phyloP scores from a whole-genome alignment of 2,113 vertebrate genomes.

The Tachycineta bicolor region DNA sequence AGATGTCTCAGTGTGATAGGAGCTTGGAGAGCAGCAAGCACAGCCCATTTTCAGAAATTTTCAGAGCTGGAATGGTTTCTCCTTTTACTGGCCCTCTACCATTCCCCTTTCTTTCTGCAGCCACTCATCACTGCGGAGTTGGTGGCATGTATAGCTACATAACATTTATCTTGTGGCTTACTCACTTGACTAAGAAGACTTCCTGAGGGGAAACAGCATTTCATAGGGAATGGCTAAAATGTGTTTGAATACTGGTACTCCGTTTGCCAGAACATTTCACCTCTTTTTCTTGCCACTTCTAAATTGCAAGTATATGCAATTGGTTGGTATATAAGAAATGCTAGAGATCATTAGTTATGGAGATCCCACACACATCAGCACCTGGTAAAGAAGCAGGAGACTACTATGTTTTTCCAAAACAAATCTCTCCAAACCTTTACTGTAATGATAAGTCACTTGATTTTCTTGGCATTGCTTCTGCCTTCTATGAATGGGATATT shows the following conservation, averaged over 20 bases:
- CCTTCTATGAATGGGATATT: background rate
- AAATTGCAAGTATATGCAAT: background rate
- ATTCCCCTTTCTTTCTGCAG: background rate
- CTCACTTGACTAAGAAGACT: background rate
- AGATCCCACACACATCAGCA: background rate
- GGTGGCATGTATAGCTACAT: background rate
- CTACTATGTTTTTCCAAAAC: background rate
- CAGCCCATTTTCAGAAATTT: background rate
- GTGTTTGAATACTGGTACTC: background rate
- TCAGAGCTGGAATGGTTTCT: background rate
- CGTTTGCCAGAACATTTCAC: background rate
- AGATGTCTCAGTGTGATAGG: background rate
- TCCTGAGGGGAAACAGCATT: background rate
- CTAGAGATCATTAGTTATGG: background rate
- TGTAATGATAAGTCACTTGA: background rate
- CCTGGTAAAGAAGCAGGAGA: background rate
- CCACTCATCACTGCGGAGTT: background rate
- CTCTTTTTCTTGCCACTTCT: background rate
- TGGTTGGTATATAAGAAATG: background rate
- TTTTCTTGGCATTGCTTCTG: background rate
- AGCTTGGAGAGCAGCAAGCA: background rate
- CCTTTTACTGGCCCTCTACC: background rate
- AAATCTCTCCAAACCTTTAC: background rate
- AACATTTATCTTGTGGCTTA: background rate
- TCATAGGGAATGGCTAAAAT: background rate